Evolutionary conservation across 2,888 invertebrate genomes (phyloP).

Genomic region (Chloroclysta siterata): DNA sequence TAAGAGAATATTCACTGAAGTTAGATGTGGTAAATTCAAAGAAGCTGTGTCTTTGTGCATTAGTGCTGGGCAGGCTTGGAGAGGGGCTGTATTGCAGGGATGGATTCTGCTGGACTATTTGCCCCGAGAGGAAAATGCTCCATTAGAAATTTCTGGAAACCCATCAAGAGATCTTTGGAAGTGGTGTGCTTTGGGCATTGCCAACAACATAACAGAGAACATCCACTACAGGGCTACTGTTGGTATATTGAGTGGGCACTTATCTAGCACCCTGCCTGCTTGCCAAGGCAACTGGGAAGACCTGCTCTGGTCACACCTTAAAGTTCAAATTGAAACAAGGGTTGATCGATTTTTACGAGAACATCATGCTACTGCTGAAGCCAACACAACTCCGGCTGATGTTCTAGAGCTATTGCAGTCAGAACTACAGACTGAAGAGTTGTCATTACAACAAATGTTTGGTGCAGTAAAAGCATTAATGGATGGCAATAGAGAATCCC

Average conservation of each 20-base stretch:
- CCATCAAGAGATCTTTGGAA: slow-evolving; percentile 92
- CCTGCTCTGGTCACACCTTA: slow-evolving; percentile 94
- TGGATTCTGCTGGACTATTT: slow-evolving; percentile 96
- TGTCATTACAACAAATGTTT: slow-evolving; percentile 74
- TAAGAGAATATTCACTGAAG: slow-evolving; percentile 88
- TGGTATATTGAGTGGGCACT: slow-evolving; percentile 93
- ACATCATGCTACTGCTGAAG: slow-evolving; percentile 75
- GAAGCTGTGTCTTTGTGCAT: slow-evolving; percentile 93
- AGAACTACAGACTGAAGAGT: slow-evolving; percentile 68
- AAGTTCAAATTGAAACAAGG: slow-evolving; percentile 91
- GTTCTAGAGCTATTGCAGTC: slow-evolving; percentile 72
- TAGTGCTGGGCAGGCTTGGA: slow-evolving; percentile 95
- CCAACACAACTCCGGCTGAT: slow-evolving; percentile 72
- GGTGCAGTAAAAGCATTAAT: slow-evolving; percentile 75
- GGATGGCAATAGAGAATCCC: slow-evolving; percentile 85
- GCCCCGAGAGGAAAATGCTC: slow-evolving; percentile 85
- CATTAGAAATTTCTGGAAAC: slow-evolving; percentile 91
- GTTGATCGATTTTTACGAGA: slow-evolving; percentile 88
- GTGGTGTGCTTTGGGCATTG: slow-evolving; percentile 88
- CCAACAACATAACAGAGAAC: slow-evolving; percentile 83
- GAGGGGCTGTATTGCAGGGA: slow-evolving; percentile 95
- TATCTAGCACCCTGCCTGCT: slow-evolving; percentile 90
- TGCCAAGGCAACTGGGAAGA: slow-evolving; percentile 95
- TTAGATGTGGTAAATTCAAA: slow-evolving; percentile 94
- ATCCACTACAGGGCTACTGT: slow-evolving; percentile 87